phyloP scores from a whole-genome alignment of 2,888 invertebrate species.

The Tanytarsus gracilentus region DNA sequence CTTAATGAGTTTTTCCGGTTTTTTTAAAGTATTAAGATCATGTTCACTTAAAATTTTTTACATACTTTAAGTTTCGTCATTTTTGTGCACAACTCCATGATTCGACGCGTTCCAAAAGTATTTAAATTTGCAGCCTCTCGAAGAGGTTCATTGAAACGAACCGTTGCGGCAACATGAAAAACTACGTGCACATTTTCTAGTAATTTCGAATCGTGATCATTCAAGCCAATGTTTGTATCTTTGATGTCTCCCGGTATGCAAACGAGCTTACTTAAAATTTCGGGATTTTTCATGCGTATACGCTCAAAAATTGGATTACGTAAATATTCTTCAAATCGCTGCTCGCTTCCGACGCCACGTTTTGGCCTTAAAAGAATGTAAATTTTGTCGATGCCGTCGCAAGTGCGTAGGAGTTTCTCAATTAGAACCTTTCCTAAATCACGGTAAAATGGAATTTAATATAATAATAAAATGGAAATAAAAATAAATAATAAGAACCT shows the following conservation, averaged over 20 bases:
- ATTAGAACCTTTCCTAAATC: conserved; percentile 75
- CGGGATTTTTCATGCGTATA: conserved; percentile 54
- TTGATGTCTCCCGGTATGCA: conserved; percentile 70
- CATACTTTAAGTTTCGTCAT: conserved; percentile 65
- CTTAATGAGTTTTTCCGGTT: too few relatives aligned
- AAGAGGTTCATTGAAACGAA: conserved; percentile 86
- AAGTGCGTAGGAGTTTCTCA: conserved; percentile 83
- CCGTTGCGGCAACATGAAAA: conserved; percentile 94
- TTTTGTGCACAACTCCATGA: conserved; percentile 71
- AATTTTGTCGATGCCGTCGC: conserved; percentile 65
- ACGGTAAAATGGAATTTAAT: conserved; percentile 33
- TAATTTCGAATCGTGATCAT: conserved; percentile 52
- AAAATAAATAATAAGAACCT: background rate
- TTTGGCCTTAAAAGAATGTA: conserved; percentile 74
- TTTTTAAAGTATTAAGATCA: background rate
- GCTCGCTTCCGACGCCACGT: conserved; percentile 49
- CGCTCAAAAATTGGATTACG: conserved; percentile 63
- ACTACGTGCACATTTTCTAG: conserved; percentile 69
- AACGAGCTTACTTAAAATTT: conserved; percentile 56
- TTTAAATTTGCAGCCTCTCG: conserved; percentile 81
- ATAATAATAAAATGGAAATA: background rate
- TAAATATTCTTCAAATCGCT: conserved; percentile 49
- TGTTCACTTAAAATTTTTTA: background rate
- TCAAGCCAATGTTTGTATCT: conserved; percentile 60
- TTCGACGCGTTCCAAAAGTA: conserved; percentile 75